Percentiles rank a stretch among this genome's conserved stretches.
phyloP scores from a whole-genome alignment of 2,797 vertebrate genomes.

The Alca torda region DNA sequence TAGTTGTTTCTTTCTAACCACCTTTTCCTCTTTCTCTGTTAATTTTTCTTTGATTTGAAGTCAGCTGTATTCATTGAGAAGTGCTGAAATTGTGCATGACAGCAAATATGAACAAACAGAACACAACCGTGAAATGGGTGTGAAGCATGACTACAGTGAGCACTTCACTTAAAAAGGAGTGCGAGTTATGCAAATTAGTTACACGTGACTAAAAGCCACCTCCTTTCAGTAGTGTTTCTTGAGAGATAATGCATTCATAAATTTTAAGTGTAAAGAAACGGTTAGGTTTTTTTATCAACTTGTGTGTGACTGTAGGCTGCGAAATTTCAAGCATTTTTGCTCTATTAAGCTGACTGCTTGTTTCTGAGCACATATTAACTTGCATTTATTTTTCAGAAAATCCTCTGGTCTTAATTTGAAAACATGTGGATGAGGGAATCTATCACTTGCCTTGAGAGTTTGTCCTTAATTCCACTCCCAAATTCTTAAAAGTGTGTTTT shows the following conservation, averaged over 20 bases:
- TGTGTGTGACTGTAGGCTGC: background rate
- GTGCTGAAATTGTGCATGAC: background rate
- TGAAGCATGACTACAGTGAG: background rate
- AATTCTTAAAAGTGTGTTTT: background rate
- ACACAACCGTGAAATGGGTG: background rate
- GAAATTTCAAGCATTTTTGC: background rate
- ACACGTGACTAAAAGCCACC: background rate
- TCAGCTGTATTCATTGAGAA: background rate
- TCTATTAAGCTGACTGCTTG: background rate
- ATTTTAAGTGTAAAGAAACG: background rate
- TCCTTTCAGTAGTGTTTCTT: background rate
- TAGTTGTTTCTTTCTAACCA: background rate
- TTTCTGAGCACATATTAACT: background rate
- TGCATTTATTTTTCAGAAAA: slow-evolving; percentile 15
- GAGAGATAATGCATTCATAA: background rate
- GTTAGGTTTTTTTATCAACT: background rate
- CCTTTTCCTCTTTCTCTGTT: background rate
- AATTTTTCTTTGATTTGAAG: background rate
- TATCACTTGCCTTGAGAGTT: background rate
- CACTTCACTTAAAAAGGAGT: background rate
- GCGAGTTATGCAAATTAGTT: background rate
- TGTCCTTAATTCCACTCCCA: slow-evolving; percentile 24
- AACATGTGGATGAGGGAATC: background rate
- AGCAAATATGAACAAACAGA: background rate
- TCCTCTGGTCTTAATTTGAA: slow-evolving; percentile 35